A percentile compares a stretch with the other conserved stretches of the same genome.
Conservation (phyloP, 2,888 invertebrate genomes). For the Aphidoletes aphidimyza region DNA sequence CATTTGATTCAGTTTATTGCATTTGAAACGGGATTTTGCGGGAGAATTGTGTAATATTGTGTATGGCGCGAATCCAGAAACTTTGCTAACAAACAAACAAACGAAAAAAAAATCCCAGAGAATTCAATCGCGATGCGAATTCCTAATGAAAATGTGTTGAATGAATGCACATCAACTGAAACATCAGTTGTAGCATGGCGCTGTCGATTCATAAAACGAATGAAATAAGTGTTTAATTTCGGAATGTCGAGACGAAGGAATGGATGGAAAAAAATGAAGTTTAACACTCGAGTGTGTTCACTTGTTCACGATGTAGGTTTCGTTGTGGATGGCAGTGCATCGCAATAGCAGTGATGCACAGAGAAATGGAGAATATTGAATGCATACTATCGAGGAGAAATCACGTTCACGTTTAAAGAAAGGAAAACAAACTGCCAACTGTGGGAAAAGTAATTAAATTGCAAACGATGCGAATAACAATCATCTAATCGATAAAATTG, state of each 20-base stretch:
- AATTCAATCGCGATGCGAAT: conserved; percentile 39
- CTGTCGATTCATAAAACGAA: not conserved
- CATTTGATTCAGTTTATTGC: conserved; percentile 23
- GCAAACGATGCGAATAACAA: conserved; percentile 42
- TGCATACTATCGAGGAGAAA: not conserved
- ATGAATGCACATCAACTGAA: conserved; percentile 18
- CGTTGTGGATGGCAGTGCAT: not conserved
- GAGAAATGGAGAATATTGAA: not conserved
- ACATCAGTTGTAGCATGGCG: not conserved
- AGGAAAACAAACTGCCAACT: conserved; percentile 9
- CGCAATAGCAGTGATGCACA: not conserved
- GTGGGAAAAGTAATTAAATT: conserved; percentile 38
- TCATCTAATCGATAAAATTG: conserved; percentile 24
- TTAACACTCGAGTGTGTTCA: conserved; percentile 12
- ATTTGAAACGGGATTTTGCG: conserved; percentile 19
- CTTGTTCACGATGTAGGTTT: not conserved
- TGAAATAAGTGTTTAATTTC: conserved; percentile 11
- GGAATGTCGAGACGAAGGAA: not conserved
- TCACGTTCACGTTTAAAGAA: not conserved
- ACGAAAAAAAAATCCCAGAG: not conserved
- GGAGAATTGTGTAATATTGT: not conserved
- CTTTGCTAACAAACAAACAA: not conserved
- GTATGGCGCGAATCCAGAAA: too few relatives aligned
- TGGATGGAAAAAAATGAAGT: not conserved
- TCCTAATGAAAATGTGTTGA: conserved; percentile 39